These are phyloP conservation scores for Micrastur ruficollis DNA, from an alignment of 2,797 vertebrate genomes.

Conservation along the genomic window DNA sequence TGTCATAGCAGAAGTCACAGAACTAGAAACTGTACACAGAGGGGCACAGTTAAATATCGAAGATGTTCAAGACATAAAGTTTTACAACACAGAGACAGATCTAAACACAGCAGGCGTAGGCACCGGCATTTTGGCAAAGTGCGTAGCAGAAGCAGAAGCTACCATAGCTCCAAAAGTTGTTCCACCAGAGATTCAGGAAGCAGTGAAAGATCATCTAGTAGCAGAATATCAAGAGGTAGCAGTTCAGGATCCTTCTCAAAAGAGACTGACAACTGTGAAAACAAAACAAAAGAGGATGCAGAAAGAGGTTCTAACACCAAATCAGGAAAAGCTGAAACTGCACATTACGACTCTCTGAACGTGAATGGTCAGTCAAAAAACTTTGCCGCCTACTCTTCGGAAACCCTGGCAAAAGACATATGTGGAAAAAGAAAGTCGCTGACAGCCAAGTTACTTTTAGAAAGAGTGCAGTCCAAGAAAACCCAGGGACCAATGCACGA, in stretches of 20 bases:
- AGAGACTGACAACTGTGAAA: constrained; percentile 42
- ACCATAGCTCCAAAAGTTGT: constrained; percentile 25
- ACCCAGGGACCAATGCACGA: constrained; percentile 12
- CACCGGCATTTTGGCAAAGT: background rate
- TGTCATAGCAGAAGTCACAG: constrained; percentile 33
- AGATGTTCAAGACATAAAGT: constrained; percentile 49
- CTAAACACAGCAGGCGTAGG: constrained; percentile 51
- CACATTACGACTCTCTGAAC: background rate
- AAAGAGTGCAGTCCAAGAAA: constrained; percentile 71
- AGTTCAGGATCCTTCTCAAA: constrained; percentile 45
- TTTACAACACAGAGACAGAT: constrained; percentile 41
- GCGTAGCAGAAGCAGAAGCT: background rate
- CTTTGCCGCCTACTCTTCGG: constrained; percentile 1
- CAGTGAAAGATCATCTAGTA: constrained; percentile 29
- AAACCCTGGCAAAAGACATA: constrained; percentile 22
- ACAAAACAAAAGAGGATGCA: background rate
- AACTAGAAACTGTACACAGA: constrained; percentile 30
- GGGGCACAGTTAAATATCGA: constrained; percentile 40
- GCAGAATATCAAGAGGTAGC: constrained; percentile 22
- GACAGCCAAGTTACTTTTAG: constrained; percentile 73
- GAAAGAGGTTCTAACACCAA: background rate
- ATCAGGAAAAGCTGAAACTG: constrained; percentile 9
- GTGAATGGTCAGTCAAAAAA: constrained; percentile 10
- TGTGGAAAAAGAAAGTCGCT: constrained; percentile 58
- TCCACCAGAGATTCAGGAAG: constrained; percentile 35